Conservation (phyloP, 2,888 invertebrate species). For the Ligdia adustata region DNA sequence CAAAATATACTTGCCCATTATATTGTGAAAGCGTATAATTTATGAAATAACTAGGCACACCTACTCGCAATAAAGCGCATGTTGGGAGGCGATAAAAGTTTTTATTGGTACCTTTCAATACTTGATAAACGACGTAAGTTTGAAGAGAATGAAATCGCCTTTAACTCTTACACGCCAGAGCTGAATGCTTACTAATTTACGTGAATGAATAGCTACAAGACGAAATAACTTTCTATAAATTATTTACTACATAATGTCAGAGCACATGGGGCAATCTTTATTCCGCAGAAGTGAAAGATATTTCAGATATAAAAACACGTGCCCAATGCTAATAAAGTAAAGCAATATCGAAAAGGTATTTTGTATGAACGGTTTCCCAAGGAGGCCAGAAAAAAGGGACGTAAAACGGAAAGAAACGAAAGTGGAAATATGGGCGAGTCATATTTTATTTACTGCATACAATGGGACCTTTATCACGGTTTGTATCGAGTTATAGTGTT, state of each 20-base stretch:
- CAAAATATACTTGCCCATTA: constrained; percentile 8
- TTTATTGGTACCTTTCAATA: constrained; percentile 34
- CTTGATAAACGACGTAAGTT: constrained; percentile 47
- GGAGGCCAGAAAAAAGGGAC: constrained; percentile 75
- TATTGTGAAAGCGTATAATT: constrained; percentile 18
- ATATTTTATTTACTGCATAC: constrained; percentile 84
- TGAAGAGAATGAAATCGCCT: constrained; percentile 53
- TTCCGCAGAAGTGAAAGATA: constrained; percentile 74
- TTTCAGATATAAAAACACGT: constrained; percentile 77
- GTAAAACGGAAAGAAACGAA: constrained; percentile 79
- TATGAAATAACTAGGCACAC: constrained; percentile 30
- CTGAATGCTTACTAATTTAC: constrained; percentile 59
- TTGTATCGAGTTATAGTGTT: constrained; percentile 75
- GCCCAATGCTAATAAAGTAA: constrained; percentile 80
- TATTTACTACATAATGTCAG: constrained; percentile 61
- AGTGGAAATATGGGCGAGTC: constrained; percentile 81
- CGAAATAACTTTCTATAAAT: constrained; percentile 60
- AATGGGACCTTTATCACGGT: constrained; percentile 82
- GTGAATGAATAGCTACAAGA: constrained; percentile 56
- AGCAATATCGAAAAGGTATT: constrained; percentile 80
- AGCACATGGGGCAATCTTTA: constrained; percentile 70
- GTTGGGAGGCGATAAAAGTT: constrained; percentile 32
- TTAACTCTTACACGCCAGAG: constrained; percentile 47
- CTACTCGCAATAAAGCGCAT: constrained; percentile 30
- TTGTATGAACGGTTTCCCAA: constrained; percentile 78